Percentiles rank a stretch among this genome's conserved stretches.
Evolutionary conservation across 2,113 vertebrate species (phyloP).

Genomic region (Proteles cristata): DNA sequence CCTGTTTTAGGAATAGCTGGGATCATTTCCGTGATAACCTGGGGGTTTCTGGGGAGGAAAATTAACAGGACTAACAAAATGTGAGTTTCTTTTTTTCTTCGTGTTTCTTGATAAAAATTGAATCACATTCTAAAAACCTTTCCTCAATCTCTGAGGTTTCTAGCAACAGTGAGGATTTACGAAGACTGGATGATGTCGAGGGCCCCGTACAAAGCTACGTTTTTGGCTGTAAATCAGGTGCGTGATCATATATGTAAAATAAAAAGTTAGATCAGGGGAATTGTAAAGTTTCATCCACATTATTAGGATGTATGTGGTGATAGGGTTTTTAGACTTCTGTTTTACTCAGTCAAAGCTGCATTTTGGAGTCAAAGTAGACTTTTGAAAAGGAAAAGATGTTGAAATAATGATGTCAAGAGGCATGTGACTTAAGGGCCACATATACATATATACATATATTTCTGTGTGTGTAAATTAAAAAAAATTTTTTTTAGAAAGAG

Average conservation of each 20-base stretch:
- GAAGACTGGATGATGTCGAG: background rate
- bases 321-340: background rate
- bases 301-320: background rate
- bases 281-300: background rate
- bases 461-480: background rate
- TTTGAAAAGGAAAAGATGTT: background rate
- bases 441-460: background rate
- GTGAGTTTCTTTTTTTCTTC: background rate
- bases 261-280: background rate
- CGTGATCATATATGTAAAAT: background rate
- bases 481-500: too few species aligned
- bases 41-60: conserved; percentile 72
- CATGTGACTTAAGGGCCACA: background rate
- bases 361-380: background rate
- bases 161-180: background rate
- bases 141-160: background rate
- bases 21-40: conserved; percentile 73
- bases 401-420: background rate
- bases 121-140: background rate
- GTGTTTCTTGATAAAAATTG: conserved; percentile 3
- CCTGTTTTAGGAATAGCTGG: conserved; percentile 83
- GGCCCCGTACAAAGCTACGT: background rate
- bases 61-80: conserved; percentile 75
- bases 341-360: background rate
- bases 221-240: background rate